Evolutionary conservation across 2,888 invertebrate genomes (phyloP).

Genomic region (Koerneria pararmatus): DNA sequence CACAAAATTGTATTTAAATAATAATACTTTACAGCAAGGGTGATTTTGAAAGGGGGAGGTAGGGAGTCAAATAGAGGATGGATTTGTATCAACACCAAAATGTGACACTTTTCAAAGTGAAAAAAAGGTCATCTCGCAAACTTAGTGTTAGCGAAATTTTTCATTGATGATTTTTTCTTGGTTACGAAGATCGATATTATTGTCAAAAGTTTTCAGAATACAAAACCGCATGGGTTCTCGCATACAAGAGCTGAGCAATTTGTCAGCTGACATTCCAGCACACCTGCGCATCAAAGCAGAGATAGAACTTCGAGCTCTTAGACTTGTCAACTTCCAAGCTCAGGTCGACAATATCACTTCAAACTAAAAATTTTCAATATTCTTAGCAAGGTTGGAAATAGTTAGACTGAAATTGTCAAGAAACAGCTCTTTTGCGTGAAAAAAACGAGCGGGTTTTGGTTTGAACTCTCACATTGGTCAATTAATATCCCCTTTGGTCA

Average conservation of each 20-base stretch:
- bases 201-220: conserved; percentile 63
- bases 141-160: too few species aligned
- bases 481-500: too few species aligned
- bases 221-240: conserved; percentile 83
- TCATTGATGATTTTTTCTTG: background rate
- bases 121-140: too few species aligned
- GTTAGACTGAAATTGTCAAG: background rate
- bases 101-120: too few species aligned
- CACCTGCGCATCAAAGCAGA: conserved; percentile 86
- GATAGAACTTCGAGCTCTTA: conserved; percentile 85
- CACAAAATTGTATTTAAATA: background rate
- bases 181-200: background rate
- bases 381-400: background rate
- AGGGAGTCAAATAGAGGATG: background rate
- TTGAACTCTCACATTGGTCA: too few species aligned
- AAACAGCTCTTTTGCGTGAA: too few species aligned
- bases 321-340: conserved; percentile 91
- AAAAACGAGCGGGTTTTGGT: too few species aligned
- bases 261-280: conserved; percentile 81
- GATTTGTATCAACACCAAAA: background rate
- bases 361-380: background rate
- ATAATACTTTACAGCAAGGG: too few species aligned
- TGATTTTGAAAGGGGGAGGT: too few species aligned
- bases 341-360: conserved; percentile 29
- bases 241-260: conserved; percentile 80